These are phyloP conservation scores for Panopea generosa DNA, from an alignment of 2,888 invertebrate species.

Conservation along the genomic window DNA sequence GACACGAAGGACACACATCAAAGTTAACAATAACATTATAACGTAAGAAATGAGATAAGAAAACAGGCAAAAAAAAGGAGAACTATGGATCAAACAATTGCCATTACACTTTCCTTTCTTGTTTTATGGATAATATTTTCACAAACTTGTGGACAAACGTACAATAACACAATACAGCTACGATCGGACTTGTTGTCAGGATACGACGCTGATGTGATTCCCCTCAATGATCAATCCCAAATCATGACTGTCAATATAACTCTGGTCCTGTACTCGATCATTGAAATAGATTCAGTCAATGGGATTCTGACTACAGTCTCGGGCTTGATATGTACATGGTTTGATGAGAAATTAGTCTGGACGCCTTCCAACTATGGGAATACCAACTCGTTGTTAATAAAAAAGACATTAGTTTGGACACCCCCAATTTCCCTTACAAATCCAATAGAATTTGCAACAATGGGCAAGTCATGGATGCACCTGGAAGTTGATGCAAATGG, in stretches of 20 bases:
- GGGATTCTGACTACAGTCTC: constrained; percentile 7
- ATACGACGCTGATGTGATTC: constrained; percentile 22
- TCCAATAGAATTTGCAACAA: constrained; percentile 2
- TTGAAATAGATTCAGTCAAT: constrained; percentile 21
- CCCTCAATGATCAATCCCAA: constrained; percentile 18
- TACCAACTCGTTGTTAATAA: not conserved
- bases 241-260: constrained; percentile 22
- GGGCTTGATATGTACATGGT: constrained; percentile 1
- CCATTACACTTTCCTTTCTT: no score
- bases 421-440: constrained; percentile 17
- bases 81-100: no score
- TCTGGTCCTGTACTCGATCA: constrained; percentile 8
- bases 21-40: no score
- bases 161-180: constrained; percentile 18
- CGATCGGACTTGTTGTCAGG: constrained; percentile 9
- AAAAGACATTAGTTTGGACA: constrained; percentile 18
- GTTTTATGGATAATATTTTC: no score
- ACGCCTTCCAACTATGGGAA: constrained; percentile 8
- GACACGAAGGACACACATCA: no score
- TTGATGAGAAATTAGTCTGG: constrained; percentile 29
- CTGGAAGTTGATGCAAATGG: constrained; percentile 9
- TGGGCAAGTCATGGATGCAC: constrained; percentile 11
- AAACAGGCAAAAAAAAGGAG: no score
- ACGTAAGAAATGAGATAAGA: no score
- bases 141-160: constrained; percentile 9